A percentile compares a stretch with the other conserved stretches of the same genome.
Evolutionary conservation across 23 tunicate genomes (phyloP).

Genomic region (Trididemnum clinides): DNA sequence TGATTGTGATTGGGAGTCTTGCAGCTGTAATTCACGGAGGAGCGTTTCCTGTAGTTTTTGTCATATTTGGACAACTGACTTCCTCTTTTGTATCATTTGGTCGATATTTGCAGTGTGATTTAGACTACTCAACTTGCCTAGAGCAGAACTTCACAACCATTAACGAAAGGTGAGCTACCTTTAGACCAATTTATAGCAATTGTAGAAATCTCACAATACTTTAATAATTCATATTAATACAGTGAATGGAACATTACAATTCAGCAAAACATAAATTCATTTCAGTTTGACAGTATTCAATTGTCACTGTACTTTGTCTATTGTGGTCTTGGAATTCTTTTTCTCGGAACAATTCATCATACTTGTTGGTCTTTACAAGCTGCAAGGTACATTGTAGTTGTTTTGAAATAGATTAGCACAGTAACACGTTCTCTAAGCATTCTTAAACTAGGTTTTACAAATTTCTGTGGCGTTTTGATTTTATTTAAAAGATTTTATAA

Average conservation of each 20-base stretch:
- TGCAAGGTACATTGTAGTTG: too few relatives aligned
- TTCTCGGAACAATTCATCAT: slow-evolving; percentile 41
- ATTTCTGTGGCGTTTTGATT: background rate
- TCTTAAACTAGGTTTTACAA: too few relatives aligned
- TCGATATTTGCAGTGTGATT: background rate
- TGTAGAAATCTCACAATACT: too few relatives aligned
- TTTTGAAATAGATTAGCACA: too few relatives aligned
- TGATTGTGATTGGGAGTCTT: background rate
- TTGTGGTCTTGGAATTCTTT: slow-evolving; percentile 21
- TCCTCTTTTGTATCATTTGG: background rate
- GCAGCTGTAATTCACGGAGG: slow-evolving; percentile 14
- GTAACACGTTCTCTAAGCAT: too few relatives aligned
- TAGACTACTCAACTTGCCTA: background rate
- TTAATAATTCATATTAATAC: background rate
- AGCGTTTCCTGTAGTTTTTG: background rate
- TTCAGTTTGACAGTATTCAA: background rate
- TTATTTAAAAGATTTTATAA: background rate
- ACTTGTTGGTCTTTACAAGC: slow-evolving; percentile 46
- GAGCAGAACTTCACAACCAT: background rate
- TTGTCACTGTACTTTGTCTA: slow-evolving; percentile 12
- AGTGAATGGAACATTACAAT: slow-evolving; percentile 2
- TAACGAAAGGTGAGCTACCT: background rate
- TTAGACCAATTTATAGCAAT: too few relatives aligned
- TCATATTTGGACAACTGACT: slow-evolving; percentile 1
- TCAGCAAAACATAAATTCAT: background rate